Conservation (phyloP, 2,113 vertebrate species). For the Marmota monax region DNA sequence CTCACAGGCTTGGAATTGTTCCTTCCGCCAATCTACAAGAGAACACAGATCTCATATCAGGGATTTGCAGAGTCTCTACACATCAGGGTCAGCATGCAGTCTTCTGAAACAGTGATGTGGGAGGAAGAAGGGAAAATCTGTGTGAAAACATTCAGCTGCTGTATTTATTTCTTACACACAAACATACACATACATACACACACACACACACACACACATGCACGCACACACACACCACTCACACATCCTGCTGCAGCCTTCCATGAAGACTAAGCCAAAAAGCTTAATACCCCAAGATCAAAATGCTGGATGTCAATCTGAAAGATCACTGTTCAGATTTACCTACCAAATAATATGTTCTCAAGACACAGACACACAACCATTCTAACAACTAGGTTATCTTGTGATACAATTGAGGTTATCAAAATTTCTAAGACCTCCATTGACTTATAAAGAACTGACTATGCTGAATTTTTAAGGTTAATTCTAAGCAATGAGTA, state of each 20-base stretch:
- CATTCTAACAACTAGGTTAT: neutral
- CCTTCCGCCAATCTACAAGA: conserved; percentile 56
- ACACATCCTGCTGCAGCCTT: neutral
- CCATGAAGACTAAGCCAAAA: too few species aligned
- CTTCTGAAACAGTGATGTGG: neutral
- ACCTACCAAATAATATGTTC: neutral
- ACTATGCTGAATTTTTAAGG: neutral
- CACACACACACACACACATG: neutral
- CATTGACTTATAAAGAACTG: neutral
- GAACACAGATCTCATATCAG: neutral
- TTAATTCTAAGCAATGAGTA: neutral
- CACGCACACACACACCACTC: too few species aligned
- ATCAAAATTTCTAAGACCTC: neutral
- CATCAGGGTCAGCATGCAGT: fast-evolving
- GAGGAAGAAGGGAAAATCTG: neutral
- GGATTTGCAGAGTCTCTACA: neutral
- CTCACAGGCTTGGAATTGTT: conserved; percentile 58
- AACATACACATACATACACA: neutral
- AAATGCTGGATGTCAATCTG: neutral
- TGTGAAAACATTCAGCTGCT: neutral
- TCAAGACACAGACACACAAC: neutral
- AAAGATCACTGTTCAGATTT: neutral
- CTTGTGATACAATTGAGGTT: neutral
- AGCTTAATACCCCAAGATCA: too few species aligned
- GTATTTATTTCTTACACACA: neutral